Evolutionary conservation across 2,888 invertebrate species (phyloP).

Genomic region (Cremastinae sp.): DNA sequence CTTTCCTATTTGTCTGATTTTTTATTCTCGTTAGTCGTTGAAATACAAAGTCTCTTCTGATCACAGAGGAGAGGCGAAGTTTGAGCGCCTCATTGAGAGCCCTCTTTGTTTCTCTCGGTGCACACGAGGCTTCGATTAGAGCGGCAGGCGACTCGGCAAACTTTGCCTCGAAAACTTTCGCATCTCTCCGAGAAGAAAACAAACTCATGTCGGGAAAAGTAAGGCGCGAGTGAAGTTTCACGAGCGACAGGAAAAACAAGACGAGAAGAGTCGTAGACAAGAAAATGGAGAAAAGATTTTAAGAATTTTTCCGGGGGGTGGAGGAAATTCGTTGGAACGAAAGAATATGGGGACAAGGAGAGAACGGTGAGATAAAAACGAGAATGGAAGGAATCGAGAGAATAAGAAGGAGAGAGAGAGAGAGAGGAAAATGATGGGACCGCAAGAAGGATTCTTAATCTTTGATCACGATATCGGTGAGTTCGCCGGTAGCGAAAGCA

Average conservation of each 20-base stretch:
- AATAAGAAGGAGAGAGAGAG: conserved; percentile 14
- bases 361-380: conserved; percentile 45
- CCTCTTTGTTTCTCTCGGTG: conserved; percentile 23
- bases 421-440: conserved; percentile 26
- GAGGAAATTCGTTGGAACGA: conserved; percentile 5
- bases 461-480: conserved; percentile 55
- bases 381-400: conserved; percentile 4
- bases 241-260: conserved; percentile 41
- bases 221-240: conserved; percentile 16
- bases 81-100: conserved; percentile 53
- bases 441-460: conserved; percentile 54
- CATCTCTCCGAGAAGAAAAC: conserved; percentile 48
- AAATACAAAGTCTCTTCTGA: conserved; percentile 11
- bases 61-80: conserved; percentile 32
- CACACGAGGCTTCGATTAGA: conserved; percentile 10
- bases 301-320: conserved; percentile 28
- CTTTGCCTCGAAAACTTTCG: conserved; percentile 51
- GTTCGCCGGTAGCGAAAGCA: conserved; percentile 50
- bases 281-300: conserved; percentile 50
- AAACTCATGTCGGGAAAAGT: conserved; percentile 39
- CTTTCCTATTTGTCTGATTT: background rate
- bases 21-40: background rate
- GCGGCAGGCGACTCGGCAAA: conserved; percentile 44
- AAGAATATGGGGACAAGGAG: conserved; percentile 49
- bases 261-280: conserved; percentile 30